A percentile compares a stretch with the other conserved stretches of the same genome.
Evolutionary conservation across 2,113 vertebrate genomes (phyloP).

Genomic region (Upupa epops): DNA sequence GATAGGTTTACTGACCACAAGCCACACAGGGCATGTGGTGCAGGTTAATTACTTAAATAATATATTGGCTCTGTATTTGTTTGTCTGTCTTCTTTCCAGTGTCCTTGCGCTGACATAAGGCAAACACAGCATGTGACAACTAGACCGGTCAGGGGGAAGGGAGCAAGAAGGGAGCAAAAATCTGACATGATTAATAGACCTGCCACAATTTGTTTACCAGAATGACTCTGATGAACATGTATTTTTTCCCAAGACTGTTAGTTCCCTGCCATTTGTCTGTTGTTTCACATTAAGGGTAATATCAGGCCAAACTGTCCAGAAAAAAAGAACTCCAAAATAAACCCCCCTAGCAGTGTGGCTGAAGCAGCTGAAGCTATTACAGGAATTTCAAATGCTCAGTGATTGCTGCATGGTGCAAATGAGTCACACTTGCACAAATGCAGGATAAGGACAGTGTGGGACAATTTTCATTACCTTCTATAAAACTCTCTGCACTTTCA

Average conservation of each 20-base stretch:
- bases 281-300: slow-evolving; percentile 43
- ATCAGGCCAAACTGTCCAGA: neutral
- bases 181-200: slow-evolving; percentile 12
- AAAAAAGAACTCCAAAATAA: neutral
- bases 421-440: neutral
- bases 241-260: neutral
- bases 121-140: neutral
- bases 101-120: neutral
- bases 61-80: neutral
- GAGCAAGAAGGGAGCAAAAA: slow-evolving; percentile 2
- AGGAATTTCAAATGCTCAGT: neutral
- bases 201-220: slow-evolving; percentile 33
- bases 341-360: neutral
- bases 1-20: neutral
- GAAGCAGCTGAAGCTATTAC: neutral
- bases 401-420: neutral
- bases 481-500: neutral
- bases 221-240: slow-evolving; percentile 50
- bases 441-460: neutral
- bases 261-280: neutral
- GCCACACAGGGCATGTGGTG: neutral
- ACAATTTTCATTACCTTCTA: neutral
- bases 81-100: slow-evolving; percentile 1
- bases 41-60: slow-evolving; percentile 11
- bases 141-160: neutral